phyloP scores from a whole-genome alignment of 2,113 vertebrate genomes.

The Centropus unirufus region DNA sequence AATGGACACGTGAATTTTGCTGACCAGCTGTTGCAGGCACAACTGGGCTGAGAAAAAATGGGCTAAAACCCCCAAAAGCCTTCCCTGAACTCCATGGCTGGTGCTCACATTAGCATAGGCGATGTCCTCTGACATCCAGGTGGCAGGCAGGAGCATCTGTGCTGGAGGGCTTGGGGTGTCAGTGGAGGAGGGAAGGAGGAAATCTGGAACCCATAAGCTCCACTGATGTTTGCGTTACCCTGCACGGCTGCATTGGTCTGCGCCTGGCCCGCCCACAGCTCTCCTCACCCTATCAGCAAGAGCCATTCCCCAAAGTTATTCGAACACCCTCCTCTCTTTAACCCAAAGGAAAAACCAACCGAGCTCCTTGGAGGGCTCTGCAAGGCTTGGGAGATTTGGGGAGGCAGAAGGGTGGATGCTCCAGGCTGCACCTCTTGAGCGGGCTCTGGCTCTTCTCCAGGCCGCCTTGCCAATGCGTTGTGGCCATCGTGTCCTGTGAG shows the following conservation, averaged over 20 bases:
- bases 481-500: neutral
- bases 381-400: neutral
- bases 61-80: neutral
- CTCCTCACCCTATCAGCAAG: slow-evolving; percentile 69
- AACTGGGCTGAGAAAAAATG: neutral
- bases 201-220: slow-evolving; percentile 93
- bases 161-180: slow-evolving; percentile 53
- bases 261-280: slow-evolving; percentile 74
- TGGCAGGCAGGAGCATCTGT: slow-evolving; percentile 63
- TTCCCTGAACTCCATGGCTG: neutral
- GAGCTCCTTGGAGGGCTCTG: slow-evolving; percentile 52
- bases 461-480: neutral
- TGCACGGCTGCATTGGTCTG: slow-evolving; percentile 81
- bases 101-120: neutral
- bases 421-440: neutral
- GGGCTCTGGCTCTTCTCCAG: neutral
- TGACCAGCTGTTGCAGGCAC: neutral
- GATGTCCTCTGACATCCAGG: neutral
- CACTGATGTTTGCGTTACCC: slow-evolving; percentile 81
- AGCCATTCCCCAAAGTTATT: slow-evolving; percentile 52
- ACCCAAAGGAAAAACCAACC: slow-evolving; percentile 57
- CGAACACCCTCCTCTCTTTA: slow-evolving; percentile 58
- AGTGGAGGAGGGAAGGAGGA: slow-evolving; percentile 57
- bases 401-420: neutral
- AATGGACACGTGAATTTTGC: neutral